Evolutionary conservation across 2,113 vertebrate species (phyloP), one percentile per base, ranked within the genome.

Genomic region (Chelonoidis abingdonii): DNA sequence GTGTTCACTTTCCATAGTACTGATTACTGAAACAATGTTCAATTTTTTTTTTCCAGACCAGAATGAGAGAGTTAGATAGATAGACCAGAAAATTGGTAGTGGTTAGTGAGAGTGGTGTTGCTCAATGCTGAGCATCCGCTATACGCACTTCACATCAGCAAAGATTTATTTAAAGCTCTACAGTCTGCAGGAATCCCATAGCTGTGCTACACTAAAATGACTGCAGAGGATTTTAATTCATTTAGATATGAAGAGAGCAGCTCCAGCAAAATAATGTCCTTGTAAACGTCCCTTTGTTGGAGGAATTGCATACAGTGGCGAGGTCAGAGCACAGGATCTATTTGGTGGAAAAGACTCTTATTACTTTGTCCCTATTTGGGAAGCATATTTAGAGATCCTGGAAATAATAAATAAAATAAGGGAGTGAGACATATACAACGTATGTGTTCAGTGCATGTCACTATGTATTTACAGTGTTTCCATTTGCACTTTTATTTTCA

Each of bases 211-310:
- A 5, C 76, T 79, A 10, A 88, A 92, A 86, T 91, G 93, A 86
- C 83, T 89, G 90, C 78, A 72, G 93, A 91, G 78, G 62, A 86
- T 93, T 93, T 93, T 82, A 84, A 94, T 95, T 88, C 29, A 38
- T 82, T 82, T 95, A 91, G 94, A 76, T 85, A 31, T 44, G 13
- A n/a, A 92, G 83, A 93, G 83, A 84, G 65, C 86, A 89, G 19
- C 56, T 53, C 49, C 85, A 89, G 87, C 62, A 94, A 81, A 89
- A 76, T 3, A 84, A 35, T 79, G 83, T 95, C 90, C 93, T 94
- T 94, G 85, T 75, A 62, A 88, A 56, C 83, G 52, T 84, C 38
- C 83, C 14, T 91, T 91, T 84, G 83, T 90, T 6, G 65, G 24
- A 62, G 65, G 59, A 94, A 47, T 41, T 90, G 76, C 27, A 10